Base-by-base conservation (phyloP, 2,888 invertebrate species). In the Mycalesis mineus region DNA sequence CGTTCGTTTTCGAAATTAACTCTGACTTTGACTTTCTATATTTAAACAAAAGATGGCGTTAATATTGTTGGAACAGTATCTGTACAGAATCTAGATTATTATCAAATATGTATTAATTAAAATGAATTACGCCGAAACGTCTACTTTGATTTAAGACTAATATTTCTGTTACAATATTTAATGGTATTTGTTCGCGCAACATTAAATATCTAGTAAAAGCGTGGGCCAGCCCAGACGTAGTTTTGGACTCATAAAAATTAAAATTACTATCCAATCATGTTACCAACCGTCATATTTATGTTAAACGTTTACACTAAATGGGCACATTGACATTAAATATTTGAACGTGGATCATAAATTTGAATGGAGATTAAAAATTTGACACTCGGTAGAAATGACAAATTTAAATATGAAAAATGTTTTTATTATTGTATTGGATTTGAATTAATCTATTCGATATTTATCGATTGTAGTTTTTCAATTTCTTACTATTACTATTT, bases 271-370 rank as follows among this genome's bases (percentile, higher is more conserved):
- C 52, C 41, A 42, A 52, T 52, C 22, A 29, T 51, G 51, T 17
- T 42, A 42, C 41, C 29, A 52, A 42, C 41, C 42, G 52, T 52
- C 42, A 40, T 29, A 52, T 52, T 52, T 52, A 52, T 52, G 52
- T 42, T 15, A 45, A 57, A 56, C 56, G 51, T 17, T 57, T 42
- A 15, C 11, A 37, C 41, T 39, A 49, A 52, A 57, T 50, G 42
- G 28, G 55, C 31, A 31, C 42, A 49, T 53, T 45, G 54, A 54
- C 54, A 57, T 60, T 55, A 50, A 51, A 57, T 49, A 44, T 47
- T 36, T 33, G 9, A 39, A 51, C 13, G 47, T 41, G 9, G 45
- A 13, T 29, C 31, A 54, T 60, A 60, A 57, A 57, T 60, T 47
- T 11, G 4, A 13, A 13, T 7, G 31, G 31, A 42, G 33, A 52